These are phyloP conservation scores for Scotopteryx bipunctaria DNA, from an alignment of 2,888 invertebrate species.

Conservation along the genomic window DNA sequence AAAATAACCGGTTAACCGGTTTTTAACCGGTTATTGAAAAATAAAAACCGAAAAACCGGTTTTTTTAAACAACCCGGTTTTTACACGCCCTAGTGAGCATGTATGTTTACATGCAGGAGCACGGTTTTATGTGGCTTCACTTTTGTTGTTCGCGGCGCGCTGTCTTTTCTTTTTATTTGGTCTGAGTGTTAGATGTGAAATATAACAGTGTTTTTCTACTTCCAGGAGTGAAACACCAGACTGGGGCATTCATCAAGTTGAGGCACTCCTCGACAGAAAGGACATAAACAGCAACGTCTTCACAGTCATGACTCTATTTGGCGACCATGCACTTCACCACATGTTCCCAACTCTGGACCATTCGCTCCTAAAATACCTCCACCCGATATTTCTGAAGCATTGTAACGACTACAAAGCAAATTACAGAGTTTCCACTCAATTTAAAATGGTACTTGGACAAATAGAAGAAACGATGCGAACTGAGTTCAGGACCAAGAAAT, in stretches of 20 bases:
- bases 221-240: constrained; percentile 70
- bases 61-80: too few species aligned
- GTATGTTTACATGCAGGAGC: too few species aligned
- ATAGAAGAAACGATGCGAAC: constrained; percentile 58
- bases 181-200: too few species aligned
- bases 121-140: too few species aligned
- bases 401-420: constrained; percentile 85
- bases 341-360: constrained; percentile 92
- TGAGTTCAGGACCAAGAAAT: constrained; percentile 44
- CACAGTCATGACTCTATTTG: constrained; percentile 87
- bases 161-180: too few species aligned
- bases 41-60: too few species aligned
- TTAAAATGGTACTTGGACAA: constrained; percentile 66
- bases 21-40: too few species aligned
- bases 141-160: too few species aligned
- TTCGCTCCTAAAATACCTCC: constrained; percentile 84
- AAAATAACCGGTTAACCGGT: too few species aligned
- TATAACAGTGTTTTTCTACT: too few species aligned
- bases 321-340: constrained; percentile 91
- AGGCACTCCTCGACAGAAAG: constrained; percentile 88
- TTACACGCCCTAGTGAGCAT: too few species aligned
- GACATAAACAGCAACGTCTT: constrained; percentile 86
- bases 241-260: constrained; percentile 91
- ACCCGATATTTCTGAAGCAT: constrained; percentile 84
- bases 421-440: constrained; percentile 62